Evolutionary conservation across 2,797 vertebrate species (phyloP), one percentile per base, ranked within the genome.

Genomic region (Neosilurus mollespiculum): DNA sequence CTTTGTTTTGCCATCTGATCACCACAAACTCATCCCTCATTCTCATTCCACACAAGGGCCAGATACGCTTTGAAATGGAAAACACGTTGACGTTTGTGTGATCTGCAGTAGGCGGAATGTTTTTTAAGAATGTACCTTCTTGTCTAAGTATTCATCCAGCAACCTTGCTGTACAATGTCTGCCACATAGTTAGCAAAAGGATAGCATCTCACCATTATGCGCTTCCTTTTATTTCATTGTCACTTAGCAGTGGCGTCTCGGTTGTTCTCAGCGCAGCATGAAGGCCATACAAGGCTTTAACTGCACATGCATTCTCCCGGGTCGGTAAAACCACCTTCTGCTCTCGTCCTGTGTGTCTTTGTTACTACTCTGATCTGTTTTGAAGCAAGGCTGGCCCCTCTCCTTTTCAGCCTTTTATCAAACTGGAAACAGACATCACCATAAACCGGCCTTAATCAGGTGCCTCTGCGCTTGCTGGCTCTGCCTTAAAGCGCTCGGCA

Each of bases 401-500:
- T 85, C 83, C 75, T 80, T 87, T 85, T 81, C 77, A 85, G 75
- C 84, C 84, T 70, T 85, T 86, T 87, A 86, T 91, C 87, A 91
- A 90, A 93, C 89, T 94, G 89, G 92, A 94, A 93, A 87, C 91
- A 93, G 90, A 92, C 90, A 91, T 92, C 88, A 90, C 92, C 91
- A 83, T 91, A 88, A 91, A 90, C 85, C 88, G 26, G 79, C 85
- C 88, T 89, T 93, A 93, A 93, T 94, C 93, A 94, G 91, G 92
- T 94, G 90, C 91, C 90, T 91, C 92, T 93, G 91, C 91, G 92
- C 83, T 72, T 1, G 91, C 92, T 94, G 92, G 93, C 92, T 87
- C 83, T 81, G 88, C 90, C 93, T 94, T 92, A 94, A 94, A 94
- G 92, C 90, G 89, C 91, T 92, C 91, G 92, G 90, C 91, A 92